phyloP scores from a whole-genome alignment of 2,113 vertebrate genomes.

The Dunckerocampus dactyliophorus region DNA sequence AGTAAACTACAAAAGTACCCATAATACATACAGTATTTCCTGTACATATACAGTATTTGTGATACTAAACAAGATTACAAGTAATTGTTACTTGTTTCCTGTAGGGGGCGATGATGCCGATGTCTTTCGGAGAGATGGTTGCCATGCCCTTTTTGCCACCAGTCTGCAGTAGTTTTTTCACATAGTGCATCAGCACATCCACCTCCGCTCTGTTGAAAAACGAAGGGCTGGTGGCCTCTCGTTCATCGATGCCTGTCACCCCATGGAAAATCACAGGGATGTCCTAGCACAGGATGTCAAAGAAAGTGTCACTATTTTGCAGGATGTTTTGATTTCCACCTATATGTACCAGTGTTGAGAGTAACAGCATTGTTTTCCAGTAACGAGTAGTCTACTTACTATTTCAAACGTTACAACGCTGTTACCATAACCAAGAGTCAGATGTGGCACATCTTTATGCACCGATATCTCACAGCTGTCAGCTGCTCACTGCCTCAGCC shows the following conservation, averaged over 20 bases:
- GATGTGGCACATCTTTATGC: too few relatives aligned
- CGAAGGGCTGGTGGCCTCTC: conserved; percentile 84
- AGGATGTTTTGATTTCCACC: too few relatives aligned
- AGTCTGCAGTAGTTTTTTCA: conserved; percentile 78
- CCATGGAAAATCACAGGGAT: conserved; percentile 92
- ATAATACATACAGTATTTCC: too few relatives aligned
- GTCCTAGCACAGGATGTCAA: conserved; percentile 55
- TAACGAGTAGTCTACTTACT: too few relatives aligned
- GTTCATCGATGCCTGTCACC: conserved; percentile 76
- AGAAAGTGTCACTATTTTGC: neutral
- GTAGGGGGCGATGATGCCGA: conserved; percentile 91
- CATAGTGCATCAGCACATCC: conserved; percentile 75
- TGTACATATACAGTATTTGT: too few relatives aligned
- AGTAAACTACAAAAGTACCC: neutral
- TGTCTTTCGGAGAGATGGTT: conserved; percentile 71
- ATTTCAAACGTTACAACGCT: too few relatives aligned
- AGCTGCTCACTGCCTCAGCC: too few relatives aligned
- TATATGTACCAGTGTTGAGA: too few relatives aligned
- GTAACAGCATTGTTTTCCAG: too few relatives aligned
- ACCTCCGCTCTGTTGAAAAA: conserved; percentile 90
- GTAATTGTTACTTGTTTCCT: conserved; percentile 83
- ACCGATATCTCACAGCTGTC: too few relatives aligned
- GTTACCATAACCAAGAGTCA: too few relatives aligned
- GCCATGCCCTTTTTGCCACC: conserved; percentile 68
- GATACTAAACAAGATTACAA: neutral